Percentiles rank a stretch among this genome's conserved stretches.
Evolutionary conservation across 2,113 vertebrate species (phyloP).

Genomic region (Seriola quinqueradiata): DNA sequence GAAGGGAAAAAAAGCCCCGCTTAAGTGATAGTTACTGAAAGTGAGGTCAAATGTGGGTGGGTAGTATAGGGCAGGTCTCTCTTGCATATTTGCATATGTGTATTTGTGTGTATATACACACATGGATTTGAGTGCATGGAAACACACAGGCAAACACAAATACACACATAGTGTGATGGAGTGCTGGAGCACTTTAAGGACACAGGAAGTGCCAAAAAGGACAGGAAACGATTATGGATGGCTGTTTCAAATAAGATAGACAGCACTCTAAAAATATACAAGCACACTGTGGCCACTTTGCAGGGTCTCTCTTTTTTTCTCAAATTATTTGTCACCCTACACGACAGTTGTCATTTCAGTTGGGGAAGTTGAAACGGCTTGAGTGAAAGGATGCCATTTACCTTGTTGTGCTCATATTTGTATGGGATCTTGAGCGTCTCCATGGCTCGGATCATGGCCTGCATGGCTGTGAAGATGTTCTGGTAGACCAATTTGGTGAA

Average conservation of each 20-base stretch:
- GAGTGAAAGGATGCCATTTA: constrained; percentile 67
- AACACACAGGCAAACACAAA: constrained; percentile 41
- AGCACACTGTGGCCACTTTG: constrained; percentile 2
- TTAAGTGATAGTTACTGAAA: background rate
- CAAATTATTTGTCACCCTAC: constrained; percentile 10
- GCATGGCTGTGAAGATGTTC: constrained; percentile 98
- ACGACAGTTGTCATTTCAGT: background rate
- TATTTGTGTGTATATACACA: background rate
- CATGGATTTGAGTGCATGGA: constrained; percentile 4
- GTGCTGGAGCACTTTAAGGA: constrained; percentile 42
- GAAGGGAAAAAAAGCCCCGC: background rate
- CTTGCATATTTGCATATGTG: background rate
- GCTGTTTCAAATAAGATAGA: constrained; percentile 77
- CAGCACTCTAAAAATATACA: constrained; percentile 58
- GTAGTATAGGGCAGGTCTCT: background rate
- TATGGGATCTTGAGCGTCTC: constrained; percentile 97
- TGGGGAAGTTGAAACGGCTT: background rate
- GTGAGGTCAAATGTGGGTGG: constrained; percentile 15
- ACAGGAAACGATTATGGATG: constrained; percentile 77
- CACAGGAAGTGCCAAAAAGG: constrained; percentile 76
- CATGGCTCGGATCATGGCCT: constrained; percentile 95
- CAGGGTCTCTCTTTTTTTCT: constrained; percentile 12
- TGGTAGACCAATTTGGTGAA: constrained; percentile 98
- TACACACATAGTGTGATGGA: constrained; percentile 25
- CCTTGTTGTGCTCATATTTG: constrained; percentile 96